These are phyloP conservation scores for Liparis tanakae DNA, from an alignment of 2,797 vertebrate species.

Conservation along the genomic window DNA sequence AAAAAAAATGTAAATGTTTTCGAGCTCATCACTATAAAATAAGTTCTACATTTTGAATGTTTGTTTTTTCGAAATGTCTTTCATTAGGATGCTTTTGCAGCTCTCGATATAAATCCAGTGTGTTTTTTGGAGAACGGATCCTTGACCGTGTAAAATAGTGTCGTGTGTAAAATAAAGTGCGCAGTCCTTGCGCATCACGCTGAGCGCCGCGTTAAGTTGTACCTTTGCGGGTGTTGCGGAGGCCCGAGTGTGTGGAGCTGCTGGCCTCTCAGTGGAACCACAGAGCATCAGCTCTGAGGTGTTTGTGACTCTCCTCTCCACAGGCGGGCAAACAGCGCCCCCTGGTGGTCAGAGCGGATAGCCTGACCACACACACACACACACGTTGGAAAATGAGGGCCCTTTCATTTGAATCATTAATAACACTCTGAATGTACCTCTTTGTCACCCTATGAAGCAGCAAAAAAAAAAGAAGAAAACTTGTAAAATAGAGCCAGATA, in stretches of 20 bases:
- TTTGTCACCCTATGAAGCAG: rapidly evolving
- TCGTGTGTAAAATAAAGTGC: not conserved
- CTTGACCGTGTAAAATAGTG: not conserved
- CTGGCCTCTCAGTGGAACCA: slow-evolving; percentile 1
- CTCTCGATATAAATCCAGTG: not conserved
- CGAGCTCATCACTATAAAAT: not conserved
- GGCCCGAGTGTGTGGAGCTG: not conserved
- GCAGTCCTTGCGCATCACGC: too few relatives aligned
- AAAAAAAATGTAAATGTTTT: not conserved
- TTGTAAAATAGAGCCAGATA: not conserved
- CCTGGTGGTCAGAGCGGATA: slow-evolving; percentile 27
- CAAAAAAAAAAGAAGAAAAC: not conserved
- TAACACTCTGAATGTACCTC: not conserved
- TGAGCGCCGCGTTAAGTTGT: not conserved
- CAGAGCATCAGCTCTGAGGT: not conserved
- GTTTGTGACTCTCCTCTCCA: not conserved
- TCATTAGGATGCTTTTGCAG: not conserved
- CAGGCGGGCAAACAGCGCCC: slow-evolving; percentile 22
- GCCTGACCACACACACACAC: not conserved
- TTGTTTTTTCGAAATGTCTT: not conserved
- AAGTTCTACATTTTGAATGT: not conserved
- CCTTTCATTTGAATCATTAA: not conserved
- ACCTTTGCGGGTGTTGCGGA: slow-evolving; percentile 26
- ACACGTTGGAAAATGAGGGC: not conserved
- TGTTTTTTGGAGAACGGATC: not conserved